A percentile compares a stretch with the other conserved stretches of the same genome.
Conservation (phyloP, 2,888 invertebrate genomes). For the Coecobrya sp. region DNA sequence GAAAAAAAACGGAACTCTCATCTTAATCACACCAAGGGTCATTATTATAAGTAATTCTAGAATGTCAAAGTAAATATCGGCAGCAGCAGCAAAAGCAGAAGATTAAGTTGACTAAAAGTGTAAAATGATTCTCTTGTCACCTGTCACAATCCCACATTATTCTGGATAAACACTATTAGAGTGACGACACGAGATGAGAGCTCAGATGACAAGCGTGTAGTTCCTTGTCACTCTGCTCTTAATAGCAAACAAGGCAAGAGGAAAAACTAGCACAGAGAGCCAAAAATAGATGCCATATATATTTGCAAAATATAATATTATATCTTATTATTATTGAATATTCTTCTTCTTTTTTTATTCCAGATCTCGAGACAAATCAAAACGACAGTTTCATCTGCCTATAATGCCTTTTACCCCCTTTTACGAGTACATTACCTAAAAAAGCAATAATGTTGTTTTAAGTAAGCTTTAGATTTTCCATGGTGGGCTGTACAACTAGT, state of each 20-base stretch:
- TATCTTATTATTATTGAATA: no score
- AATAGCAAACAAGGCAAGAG: constrained; percentile 17
- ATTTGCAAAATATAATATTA: no score
- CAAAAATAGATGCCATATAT: background rate
- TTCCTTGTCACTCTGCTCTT: background rate
- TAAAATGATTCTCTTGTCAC: constrained; percentile 16
- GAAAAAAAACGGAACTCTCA: constrained; percentile 21
- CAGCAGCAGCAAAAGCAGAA: background rate
- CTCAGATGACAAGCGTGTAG: background rate
- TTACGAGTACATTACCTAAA: no score
- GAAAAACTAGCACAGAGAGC: background rate
- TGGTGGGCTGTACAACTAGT: no score
- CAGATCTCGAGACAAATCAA: no score
- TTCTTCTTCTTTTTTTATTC: no score
- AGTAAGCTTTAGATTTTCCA: background rate
- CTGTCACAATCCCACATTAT: background rate
- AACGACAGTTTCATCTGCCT: no score
- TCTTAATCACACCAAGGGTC: background rate
- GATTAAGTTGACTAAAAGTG: background rate
- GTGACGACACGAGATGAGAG: background rate
- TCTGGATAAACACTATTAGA: background rate
- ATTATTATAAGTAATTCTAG: background rate
- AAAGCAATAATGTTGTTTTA: no score
- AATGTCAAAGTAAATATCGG: no score
- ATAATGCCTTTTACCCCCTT: no score